Percentiles rank a stretch among this genome's conserved stretches.
Evolutionary conservation across 2,797 vertebrate species (phyloP).

Genomic region (Microchirus variegatus): DNA sequence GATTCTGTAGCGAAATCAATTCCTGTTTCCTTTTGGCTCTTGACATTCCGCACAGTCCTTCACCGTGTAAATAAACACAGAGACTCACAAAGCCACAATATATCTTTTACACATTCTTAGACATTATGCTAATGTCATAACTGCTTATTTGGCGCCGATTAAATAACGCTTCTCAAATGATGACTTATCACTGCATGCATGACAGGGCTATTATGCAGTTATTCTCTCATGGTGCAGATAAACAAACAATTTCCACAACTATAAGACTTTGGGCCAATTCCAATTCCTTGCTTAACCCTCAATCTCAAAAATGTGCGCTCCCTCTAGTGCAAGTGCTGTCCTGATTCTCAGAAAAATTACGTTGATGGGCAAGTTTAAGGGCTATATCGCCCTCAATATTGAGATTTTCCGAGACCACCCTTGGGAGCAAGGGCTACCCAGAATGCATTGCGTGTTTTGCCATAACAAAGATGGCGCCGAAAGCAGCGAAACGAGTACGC

Average conservation of each 20-base stretch:
- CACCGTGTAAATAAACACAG: constrained; percentile 8
- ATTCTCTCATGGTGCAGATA: neutral
- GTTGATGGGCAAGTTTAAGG: too few relatives aligned
- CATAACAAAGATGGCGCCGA: too few relatives aligned
- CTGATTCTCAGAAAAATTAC: too few relatives aligned
- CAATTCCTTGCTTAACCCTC: too few relatives aligned
- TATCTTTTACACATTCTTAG: neutral
- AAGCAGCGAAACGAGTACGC: too few relatives aligned
- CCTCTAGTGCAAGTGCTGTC: too few relatives aligned
- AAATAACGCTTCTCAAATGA: constrained; percentile 1
- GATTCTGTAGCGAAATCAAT: constrained; percentile 3
- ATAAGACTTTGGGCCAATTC: too few relatives aligned
- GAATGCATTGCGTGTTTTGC: too few relatives aligned
- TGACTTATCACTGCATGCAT: constrained; percentile 8
- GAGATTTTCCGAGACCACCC: too few relatives aligned
- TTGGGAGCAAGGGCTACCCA: too few relatives aligned
- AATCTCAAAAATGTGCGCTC: too few relatives aligned
- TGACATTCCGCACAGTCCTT: neutral
- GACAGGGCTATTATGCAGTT: constrained; percentile 11
- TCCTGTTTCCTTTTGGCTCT: neutral
- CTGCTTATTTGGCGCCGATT: constrained; percentile 14
- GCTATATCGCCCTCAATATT: too few relatives aligned
- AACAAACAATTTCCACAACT: constrained; percentile 16
- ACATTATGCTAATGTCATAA: neutral
- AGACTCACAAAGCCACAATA: neutral